A percentile compares a stretch with the other conserved stretches of the same genome.
phyloP scores from a whole-genome alignment of 2,113 vertebrate genomes.

The Eubucco bourcierii region DNA sequence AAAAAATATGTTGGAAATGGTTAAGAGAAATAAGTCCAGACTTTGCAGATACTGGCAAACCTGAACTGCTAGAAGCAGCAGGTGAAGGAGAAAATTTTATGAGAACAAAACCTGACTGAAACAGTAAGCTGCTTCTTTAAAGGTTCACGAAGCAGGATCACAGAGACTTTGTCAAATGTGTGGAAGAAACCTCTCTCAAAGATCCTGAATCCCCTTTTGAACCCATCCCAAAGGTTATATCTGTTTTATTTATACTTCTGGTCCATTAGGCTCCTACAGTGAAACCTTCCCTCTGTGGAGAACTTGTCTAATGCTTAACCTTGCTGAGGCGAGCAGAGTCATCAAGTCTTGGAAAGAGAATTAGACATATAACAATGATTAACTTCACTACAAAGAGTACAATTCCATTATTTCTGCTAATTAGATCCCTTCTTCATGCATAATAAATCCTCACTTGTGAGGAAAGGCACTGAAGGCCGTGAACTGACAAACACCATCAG shows the following conservation, averaged over 20 bases:
- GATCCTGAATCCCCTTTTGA: not conserved
- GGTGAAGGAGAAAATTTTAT: not conserved
- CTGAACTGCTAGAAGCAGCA: not conserved
- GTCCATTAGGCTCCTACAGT: not conserved
- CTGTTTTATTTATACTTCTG: not conserved
- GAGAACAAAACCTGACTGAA: not conserved
- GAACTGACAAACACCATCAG: not conserved
- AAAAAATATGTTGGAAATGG: not conserved
- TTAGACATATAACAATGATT: not conserved
- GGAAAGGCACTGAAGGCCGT: not conserved
- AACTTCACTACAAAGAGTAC: not conserved
- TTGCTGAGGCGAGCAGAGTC: not conserved
- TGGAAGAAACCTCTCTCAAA: not conserved
- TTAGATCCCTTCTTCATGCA: not conserved
- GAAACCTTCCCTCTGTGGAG: not conserved
- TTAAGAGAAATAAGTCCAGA: not conserved
- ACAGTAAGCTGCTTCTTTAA: not conserved
- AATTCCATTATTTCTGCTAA: constrained; percentile 1
- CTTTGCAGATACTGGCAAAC: not conserved
- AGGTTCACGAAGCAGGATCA: not conserved
- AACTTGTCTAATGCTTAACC: not conserved
- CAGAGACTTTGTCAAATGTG: not conserved
- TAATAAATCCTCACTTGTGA: not conserved
- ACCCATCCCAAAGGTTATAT: not conserved
- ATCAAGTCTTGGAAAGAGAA: not conserved